phyloP scores from a whole-genome alignment of 2,797 vertebrate genomes.

The Pelochelys cantorii region DNA sequence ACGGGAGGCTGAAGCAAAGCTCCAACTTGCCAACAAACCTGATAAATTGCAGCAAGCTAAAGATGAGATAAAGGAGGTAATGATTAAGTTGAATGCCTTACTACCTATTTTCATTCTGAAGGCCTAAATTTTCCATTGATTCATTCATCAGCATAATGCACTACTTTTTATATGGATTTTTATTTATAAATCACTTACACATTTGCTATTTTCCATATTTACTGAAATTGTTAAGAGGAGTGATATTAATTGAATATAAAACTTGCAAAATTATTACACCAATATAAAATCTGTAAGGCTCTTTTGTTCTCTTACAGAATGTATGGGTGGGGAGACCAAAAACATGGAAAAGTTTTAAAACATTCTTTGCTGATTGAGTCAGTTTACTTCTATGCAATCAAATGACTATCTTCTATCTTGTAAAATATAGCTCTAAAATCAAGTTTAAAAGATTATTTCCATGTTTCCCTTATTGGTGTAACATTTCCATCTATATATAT shows the following conservation, averaged over 20 bases:
- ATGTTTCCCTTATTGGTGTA: slow-evolving; percentile 54
- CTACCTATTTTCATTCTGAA: slow-evolving; percentile 37
- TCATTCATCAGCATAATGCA: slow-evolving; percentile 72
- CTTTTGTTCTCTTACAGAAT: slow-evolving; percentile 42
- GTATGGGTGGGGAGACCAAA: slow-evolving; percentile 18
- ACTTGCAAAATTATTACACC: not conserved
- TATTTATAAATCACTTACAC: slow-evolving; percentile 68
- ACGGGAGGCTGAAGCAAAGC: slow-evolving; percentile 95
- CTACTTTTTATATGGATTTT: slow-evolving; percentile 73
- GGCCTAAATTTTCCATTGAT: not conserved
- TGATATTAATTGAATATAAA: slow-evolving; percentile 27
- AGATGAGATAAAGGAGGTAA: slow-evolving; percentile 96
- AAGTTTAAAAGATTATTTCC: not conserved
- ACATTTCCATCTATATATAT: slow-evolving; percentile 54
- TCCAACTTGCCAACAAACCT: slow-evolving; percentile 94
- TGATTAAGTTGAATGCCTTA: slow-evolving; percentile 33
- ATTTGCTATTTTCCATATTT: slow-evolving; percentile 63
- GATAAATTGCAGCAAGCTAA: slow-evolving; percentile 97
- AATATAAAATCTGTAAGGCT: slow-evolving; percentile 41
- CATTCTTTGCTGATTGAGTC: slow-evolving; percentile 9
- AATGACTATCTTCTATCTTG: slow-evolving; percentile 19
- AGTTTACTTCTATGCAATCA: slow-evolving; percentile 21
- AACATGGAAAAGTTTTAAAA: slow-evolving; percentile 22
- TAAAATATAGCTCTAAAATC: slow-evolving; percentile 27
- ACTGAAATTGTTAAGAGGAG: slow-evolving; percentile 55